A percentile compares a stretch with the other conserved stretches of the same genome.
phyloP scores from a whole-genome alignment of 2,888 invertebrate species.

The Plebejus anna region DNA sequence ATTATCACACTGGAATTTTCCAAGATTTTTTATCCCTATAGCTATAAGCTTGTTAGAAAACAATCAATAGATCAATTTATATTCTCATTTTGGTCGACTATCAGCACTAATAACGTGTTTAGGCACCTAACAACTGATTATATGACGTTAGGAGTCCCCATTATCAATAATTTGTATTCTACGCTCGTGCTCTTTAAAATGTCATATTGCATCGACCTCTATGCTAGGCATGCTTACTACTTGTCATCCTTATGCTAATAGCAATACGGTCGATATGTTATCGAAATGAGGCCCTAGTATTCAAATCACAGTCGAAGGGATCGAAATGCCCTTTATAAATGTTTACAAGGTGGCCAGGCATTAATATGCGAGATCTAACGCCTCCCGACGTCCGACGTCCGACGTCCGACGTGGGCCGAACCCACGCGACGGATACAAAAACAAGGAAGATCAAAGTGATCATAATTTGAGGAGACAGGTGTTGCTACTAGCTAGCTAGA shows the following conservation, averaged over 20 bases:
- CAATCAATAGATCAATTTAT: neutral
- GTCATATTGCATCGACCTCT: conserved; percentile 8
- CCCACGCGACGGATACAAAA: neutral
- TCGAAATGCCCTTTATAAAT: conserved; percentile 45
- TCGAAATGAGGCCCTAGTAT: conserved; percentile 47
- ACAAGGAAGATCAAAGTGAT: neutral
- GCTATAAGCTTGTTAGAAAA: neutral
- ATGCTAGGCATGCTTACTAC: neutral
- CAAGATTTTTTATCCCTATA: neutral
- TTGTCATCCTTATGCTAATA: neutral
- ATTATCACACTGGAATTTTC: neutral
- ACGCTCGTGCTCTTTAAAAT: neutral
- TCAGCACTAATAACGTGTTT: neutral
- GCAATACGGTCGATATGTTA: neutral
- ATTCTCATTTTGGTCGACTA: neutral
- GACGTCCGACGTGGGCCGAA: neutral
- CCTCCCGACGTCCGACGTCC: neutral
- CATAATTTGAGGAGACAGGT: conserved; percentile 20
- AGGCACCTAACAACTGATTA: neutral
- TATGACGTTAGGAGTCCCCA: neutral
- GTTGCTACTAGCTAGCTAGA: neutral
- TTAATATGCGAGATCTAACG: conserved; percentile 41
- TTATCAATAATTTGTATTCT: neutral
- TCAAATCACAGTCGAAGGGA: conserved; percentile 50
- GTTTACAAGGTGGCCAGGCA: conserved; percentile 38